Evolutionary conservation across 2,888 invertebrate genomes (phyloP), one percentile per base, ranked within the genome.

Genomic region (Teleiodes luculella): DNA sequence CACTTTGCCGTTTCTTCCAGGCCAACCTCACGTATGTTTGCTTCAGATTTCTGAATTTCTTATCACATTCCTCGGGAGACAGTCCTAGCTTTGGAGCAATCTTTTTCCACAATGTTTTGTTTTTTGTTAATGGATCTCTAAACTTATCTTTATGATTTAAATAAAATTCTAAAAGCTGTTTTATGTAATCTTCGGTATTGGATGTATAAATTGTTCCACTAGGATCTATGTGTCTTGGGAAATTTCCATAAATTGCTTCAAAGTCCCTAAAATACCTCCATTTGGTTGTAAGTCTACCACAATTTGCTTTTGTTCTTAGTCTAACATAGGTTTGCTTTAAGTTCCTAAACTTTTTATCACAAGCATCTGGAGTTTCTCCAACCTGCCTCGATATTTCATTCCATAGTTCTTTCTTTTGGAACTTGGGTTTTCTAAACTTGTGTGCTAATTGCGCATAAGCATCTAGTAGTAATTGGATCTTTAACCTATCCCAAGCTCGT

Each of bases 191-290:
- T 1, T 80, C 78, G 45, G 78, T 72, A 20, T 71, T 8, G 2
- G 65, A 48, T 54, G 60, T 75, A 51, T 64, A 65, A 0, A 61
- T 35, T 1, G 54, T 48, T 8, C 63, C 67, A 41, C 68, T 61
- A 4, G 53, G 48, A 14, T 53, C 58, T 11, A 56, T 53, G 11
- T 60, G 64, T 35, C 59, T 59, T 30, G 33, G 24, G 14, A 53
- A 47, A 55, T 61, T 68, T 43, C 68, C 70, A 59, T 77, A 86
- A 51, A 88, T 80, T 35, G 62, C 58, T 62, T 85, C 83, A 69
- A 88, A 87, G 54, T 87, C 83, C 59, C 79, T 81, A 48, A 74
- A 87, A 59, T 86, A 86, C 14, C 78, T 66, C 88, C 88, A 88
- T 61, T 85, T 86, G 3, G 80, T 84, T 1, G 75, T 67, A 3